These are phyloP conservation scores for Sapajus apella DNA, from an alignment of 2,113 vertebrate species.

Conservation along the genomic window DNA sequence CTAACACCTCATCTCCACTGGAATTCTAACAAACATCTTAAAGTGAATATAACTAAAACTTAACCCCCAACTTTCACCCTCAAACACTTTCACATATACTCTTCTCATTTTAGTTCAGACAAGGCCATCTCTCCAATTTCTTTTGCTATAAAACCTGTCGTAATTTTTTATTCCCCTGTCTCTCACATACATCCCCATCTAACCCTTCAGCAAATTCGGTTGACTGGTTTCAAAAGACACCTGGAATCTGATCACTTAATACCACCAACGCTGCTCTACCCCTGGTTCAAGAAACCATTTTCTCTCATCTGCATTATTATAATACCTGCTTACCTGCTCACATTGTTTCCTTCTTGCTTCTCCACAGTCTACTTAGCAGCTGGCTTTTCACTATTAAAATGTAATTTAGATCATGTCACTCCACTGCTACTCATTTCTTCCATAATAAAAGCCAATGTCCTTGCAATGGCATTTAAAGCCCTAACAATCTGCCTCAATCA, in stretches of 20 bases:
- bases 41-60: neutral
- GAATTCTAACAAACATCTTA: neutral
- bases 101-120: neutral
- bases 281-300: neutral
- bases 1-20: neutral
- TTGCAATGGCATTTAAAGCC: neutral
- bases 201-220: neutral
- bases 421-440: neutral
- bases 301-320: too few species aligned
- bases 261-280: neutral
- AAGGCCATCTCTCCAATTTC: neutral
- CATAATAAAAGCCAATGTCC: neutral
- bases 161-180: neutral
- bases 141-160: neutral
- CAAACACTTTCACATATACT: neutral
- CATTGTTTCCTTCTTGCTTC: neutral
- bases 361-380: neutral
- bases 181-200: neutral
- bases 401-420: neutral
- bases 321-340: neutral
- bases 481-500: neutral
- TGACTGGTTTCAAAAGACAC: neutral
- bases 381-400: conserved; percentile 2
- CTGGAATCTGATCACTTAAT: neutral
- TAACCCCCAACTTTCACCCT: neutral